Percentiles rank a stretch among this genome's conserved stretches.
Evolutionary conservation across 2,888 invertebrate genomes (phyloP).

Genomic region (Oegoconia quadripuncta): DNA sequence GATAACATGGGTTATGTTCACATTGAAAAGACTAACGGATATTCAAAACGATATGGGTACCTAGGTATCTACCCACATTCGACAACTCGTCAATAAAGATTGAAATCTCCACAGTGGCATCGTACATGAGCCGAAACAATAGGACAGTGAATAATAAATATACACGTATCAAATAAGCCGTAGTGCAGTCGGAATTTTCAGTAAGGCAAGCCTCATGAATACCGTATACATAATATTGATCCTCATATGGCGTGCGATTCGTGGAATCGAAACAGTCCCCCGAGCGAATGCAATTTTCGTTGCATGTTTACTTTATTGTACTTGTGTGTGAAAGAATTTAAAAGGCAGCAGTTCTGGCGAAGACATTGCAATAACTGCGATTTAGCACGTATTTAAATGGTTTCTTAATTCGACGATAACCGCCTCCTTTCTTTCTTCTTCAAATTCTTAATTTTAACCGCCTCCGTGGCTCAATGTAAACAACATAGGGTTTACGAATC

Average conservation of each 20-base stretch:
- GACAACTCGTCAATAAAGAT: slow-evolving; percentile 2
- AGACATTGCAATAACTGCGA: not conserved
- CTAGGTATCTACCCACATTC: too few relatives aligned
- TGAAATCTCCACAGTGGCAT: slow-evolving; percentile 1
- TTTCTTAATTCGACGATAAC: too few relatives aligned
- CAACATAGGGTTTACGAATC: too few relatives aligned
- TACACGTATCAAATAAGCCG: slow-evolving; percentile 23
- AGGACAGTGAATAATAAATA: slow-evolving; percentile 6
- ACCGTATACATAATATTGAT: slow-evolving; percentile 51
- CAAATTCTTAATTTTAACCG: too few relatives aligned
- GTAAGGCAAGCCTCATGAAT: slow-evolving; percentile 45
- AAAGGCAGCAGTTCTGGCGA: not conserved
- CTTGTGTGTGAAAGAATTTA: slow-evolving; percentile 8
- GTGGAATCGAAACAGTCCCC: slow-evolving; percentile 23
- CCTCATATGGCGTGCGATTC: slow-evolving; percentile 32
- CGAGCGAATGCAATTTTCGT: slow-evolving; percentile 22
- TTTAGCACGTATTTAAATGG: too few relatives aligned
- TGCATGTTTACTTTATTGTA: slow-evolving; percentile 13
- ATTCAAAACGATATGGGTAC: too few relatives aligned
- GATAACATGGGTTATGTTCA: too few relatives aligned
- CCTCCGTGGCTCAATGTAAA: too few relatives aligned
- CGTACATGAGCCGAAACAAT: slow-evolving; percentile 9
- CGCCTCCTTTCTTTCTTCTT: too few relatives aligned
- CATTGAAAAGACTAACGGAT: too few relatives aligned
- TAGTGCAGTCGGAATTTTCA: slow-evolving; percentile 26